Evolutionary conservation across 1,140 invertebrate genomes (phyloP).

Genomic region (Bursaphelenchus mucronatus): DNA sequence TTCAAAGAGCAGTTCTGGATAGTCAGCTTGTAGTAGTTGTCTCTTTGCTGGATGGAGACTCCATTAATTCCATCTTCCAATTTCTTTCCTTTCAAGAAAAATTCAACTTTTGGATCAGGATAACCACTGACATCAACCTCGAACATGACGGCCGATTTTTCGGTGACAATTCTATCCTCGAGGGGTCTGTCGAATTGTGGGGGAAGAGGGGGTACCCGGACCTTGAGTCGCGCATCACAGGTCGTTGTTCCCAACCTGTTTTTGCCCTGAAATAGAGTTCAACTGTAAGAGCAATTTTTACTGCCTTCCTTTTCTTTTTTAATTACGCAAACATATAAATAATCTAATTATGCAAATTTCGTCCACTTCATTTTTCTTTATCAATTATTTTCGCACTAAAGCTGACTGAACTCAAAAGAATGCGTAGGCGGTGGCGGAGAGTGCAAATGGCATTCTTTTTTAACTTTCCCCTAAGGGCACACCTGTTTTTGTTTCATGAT

Average conservation of each 20-base stretch:
- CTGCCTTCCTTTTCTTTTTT: too few species aligned
- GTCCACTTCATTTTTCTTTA: too few species aligned
- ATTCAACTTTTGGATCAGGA: conserved; percentile 58
- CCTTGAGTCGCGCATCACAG: conserved; percentile 54
- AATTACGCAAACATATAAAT: too few species aligned
- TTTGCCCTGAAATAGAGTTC: conserved; percentile 36
- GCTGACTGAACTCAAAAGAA: too few species aligned
- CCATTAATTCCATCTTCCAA: conserved; percentile 48
- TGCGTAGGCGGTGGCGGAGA: too few species aligned
- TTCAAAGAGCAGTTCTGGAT: conserved; percentile 48
- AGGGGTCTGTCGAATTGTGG: conserved; percentile 54
- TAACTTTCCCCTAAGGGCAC: too few species aligned
- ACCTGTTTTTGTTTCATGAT: too few species aligned
- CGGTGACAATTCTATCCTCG: conserved; percentile 52
- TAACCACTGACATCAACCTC: conserved; percentile 60
- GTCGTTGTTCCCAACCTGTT: conserved; percentile 49
- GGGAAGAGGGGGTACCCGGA: conserved; percentile 51
- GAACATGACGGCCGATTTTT: conserved; percentile 53
- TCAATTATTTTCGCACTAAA: too few species aligned
- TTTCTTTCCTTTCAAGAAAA: conserved; percentile 40
- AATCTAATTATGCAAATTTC: too few species aligned
- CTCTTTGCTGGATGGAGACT: conserved; percentile 49
- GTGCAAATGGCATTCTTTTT: too few species aligned
- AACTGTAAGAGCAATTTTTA: neutral
- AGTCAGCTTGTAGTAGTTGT: conserved; percentile 50